phyloP scores from a whole-genome alignment of 2,113 vertebrate species.

The Ciconia boyciana region DNA sequence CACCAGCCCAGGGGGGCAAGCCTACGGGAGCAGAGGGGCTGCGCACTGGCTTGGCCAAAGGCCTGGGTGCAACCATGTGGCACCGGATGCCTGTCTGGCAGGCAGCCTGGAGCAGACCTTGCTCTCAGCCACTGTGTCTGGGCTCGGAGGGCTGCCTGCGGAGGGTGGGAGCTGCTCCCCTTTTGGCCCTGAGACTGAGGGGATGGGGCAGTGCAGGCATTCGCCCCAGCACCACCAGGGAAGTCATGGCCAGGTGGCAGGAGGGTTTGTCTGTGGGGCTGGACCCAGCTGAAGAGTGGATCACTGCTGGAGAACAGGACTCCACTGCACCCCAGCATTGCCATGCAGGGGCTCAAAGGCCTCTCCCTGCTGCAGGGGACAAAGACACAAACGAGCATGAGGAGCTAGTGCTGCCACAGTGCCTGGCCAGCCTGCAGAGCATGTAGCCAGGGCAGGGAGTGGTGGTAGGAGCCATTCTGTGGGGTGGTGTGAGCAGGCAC shows the following conservation, averaged over 20 bases:
- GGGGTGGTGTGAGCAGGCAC: not conserved
- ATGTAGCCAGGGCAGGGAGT: not conserved
- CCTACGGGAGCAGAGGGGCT: not conserved
- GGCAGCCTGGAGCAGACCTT: not conserved
- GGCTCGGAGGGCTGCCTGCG: not conserved
- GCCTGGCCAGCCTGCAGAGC: not conserved
- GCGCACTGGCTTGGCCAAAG: fast-evolving
- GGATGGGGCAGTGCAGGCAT: not conserved
- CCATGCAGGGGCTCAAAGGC: not conserved
- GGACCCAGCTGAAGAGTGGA: not conserved
- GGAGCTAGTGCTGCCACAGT: not conserved
- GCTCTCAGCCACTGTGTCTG: not conserved
- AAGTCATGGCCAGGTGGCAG: not conserved
- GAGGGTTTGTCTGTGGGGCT: not conserved
- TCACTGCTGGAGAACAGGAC: not conserved
- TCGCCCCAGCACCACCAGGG: not conserved
- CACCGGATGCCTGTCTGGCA: fast-evolving
- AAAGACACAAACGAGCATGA: not conserved
- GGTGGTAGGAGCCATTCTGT: not conserved
- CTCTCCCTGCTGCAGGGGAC: not conserved
- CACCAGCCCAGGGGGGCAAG: not conserved
- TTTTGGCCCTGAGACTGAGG: fast-evolving
- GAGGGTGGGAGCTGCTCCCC: not conserved
- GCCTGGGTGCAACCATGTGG: not conserved
- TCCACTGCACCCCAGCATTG: not conserved